Base-by-base conservation (phyloP, 2,888 invertebrate genomes). In the Pyrocoelia pectoralis region DNA sequence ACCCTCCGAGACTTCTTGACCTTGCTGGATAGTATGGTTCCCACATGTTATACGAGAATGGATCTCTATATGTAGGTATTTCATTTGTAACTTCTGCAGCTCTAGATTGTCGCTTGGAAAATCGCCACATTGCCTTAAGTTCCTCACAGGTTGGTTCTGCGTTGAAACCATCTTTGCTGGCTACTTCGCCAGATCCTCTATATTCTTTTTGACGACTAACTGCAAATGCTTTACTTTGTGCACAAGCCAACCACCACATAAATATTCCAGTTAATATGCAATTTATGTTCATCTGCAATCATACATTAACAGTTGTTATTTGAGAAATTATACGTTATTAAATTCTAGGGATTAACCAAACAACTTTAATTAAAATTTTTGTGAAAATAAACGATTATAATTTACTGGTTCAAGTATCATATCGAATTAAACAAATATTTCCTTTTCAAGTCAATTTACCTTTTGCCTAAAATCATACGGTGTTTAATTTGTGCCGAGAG, bases 111-210 rank as follows among this genome's bases (percentile, higher is more conserved):
- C 95, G 83, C 81, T 94, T 94, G 12, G 93, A 94, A 83, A 94
- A 93, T 80, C 91, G 89, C 95, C 95, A 95, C 94, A 95, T 95
- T 8, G 92, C 92, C 64, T 94, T 88, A 51, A 95, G 84, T 77
- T 95, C 92, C 70, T 94, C 93, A 79, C 95, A 95, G 54, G 89
- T 89, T 0, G 95, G 95, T 76, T 95, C 95, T 29, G 87, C 85
- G 13, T 82, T 78, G 69, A 85, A 82, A 56, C 77, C 78, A 68
- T 81, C 78, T 71, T 78, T 79, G 54, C 67, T 70, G 5, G 72
- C 66, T 9, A 77, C 72, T 73, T 80, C 81, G 17, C 75, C 74
- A 14, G 77, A 67, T 66, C 73, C 73, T 62, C 76, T 68, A 65
- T 73, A 76, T 24, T 75, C 77, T 70, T 77, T 77, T 43, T 73